Percentiles rank a stretch among this genome's conserved stretches.
These are phyloP conservation scores for Syritta pipiens DNA, from an alignment of 2,888 invertebrate genomes.

Conservation along the genomic window DNA sequence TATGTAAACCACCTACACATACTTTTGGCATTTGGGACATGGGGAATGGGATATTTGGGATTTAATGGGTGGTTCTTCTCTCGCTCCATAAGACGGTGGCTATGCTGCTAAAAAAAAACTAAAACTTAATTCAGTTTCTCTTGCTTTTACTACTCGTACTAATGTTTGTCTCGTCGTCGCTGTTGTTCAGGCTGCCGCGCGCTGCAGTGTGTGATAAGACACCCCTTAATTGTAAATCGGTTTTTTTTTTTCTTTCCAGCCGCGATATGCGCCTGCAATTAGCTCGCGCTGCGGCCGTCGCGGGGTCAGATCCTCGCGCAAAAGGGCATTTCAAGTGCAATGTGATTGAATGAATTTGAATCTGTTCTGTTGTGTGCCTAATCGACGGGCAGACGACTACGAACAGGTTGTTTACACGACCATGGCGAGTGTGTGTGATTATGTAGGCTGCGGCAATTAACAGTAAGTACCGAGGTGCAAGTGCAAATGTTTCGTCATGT, in stretches of 20 bases:
- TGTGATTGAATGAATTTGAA: slow-evolving; percentile 25
- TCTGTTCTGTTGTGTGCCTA: no score
- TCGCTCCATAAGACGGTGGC: slow-evolving; percentile 8
- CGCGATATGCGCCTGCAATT: no score
- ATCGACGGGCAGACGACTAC: no score
- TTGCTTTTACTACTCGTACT: slow-evolving; percentile 3
- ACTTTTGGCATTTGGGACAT: slow-evolving; percentile 25
- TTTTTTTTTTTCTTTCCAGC: neutral
- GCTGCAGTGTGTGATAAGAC: slow-evolving; percentile 42
- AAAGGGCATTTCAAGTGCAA: slow-evolving; percentile 59
- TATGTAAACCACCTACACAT: slow-evolving; percentile 5
- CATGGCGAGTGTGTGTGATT: slow-evolving; percentile 11
- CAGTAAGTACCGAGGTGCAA: neutral
- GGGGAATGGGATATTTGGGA: slow-evolving; percentile 5
- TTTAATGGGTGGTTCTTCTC: slow-evolving; percentile 29
- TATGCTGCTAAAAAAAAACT: neutral
- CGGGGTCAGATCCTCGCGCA: slow-evolving; percentile 29
- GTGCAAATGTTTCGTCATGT: slow-evolving; percentile 21
- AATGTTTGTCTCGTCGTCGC: neutral
- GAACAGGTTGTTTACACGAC: slow-evolving; percentile 45
- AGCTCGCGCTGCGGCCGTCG: no score
- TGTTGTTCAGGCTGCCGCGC: neutral
- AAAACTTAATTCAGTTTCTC: slow-evolving; percentile 7
- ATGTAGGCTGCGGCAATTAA: slow-evolving; percentile 5
- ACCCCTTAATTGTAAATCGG: slow-evolving; percentile 61